Evolutionary conservation across 2,113 vertebrate species (phyloP), one percentile per base, ranked within the genome.

Genomic region (Morphnarchus princeps): DNA sequence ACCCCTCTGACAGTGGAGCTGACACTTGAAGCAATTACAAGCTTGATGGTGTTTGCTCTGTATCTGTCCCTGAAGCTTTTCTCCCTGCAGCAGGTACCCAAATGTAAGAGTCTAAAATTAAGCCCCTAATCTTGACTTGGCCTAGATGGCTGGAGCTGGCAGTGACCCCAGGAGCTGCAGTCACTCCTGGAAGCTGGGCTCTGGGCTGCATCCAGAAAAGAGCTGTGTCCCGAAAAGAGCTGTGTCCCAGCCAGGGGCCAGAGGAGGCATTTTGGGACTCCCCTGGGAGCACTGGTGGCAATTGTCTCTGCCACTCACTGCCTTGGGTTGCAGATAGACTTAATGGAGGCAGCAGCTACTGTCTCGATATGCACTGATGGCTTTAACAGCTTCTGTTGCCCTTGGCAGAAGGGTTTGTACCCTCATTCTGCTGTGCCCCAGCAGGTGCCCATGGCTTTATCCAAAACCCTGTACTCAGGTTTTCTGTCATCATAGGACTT

Each of bases 1-100:
- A 15, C 34, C 61, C 54, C 6, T 21, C 2, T 2, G 49, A 22
- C 1, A 6, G 26, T 18, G 50, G 78, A 52, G 26, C 45, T 1
- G 3, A 9, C 55, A 40, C 54, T 47, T 32, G 32, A 36, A 61
- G 36, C 3, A 2, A 10, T 13, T 40, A 14, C 0, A 0, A 36
- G 58, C 62, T 47, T 4, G 0, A 25, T 67, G 57, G 38, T 54
- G 28, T 66, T 87, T 55, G 34, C 16, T 52, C n/a, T 40, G 6
- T 25, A 1, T 38, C 58, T 95, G 72, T 40, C 67, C 72, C 86
- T n/a, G 59, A 34, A 59, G 61, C 50, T 89, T 52, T 63, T 52
- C 57, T 67, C 69, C 59, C 38, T 58, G 24, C 58, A 87, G 82
- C 77, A 52, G 63, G 57, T 62, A 55, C 57, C 84, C 73, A 59